Evolutionary conservation across 2,113 vertebrate genomes (phyloP), one percentile per base, ranked within the genome.

Genomic region (Rhombomys opimus): DNA sequence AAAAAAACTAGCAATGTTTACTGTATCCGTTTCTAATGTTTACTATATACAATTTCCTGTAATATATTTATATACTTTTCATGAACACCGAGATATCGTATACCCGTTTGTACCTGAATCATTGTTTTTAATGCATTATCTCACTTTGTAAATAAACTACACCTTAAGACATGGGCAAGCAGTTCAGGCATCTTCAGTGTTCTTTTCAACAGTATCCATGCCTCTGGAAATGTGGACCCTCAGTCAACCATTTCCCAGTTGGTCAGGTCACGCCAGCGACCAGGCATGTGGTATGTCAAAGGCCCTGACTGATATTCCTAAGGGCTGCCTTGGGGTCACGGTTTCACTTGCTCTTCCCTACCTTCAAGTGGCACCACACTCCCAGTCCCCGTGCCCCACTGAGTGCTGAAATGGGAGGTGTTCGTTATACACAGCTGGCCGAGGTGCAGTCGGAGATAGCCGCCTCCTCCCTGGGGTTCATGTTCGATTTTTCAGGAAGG

Each of bases 21-120:
- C 98, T 98, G 93, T 98, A 98, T 98, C 97, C 82, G 57, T 98
- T 98, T 97, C 98, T 98, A 96, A 98, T 98, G 97, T 99, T 99
- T 99, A 99, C 97, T 98, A 98, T 96, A 91, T 98, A 98, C 96
- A 98, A 93, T 97, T 97, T 97, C 91, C 85, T 99, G 98, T 99
- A 99, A 98, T 97, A 98, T 99, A 99, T 98, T 99, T 99, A 98
- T 98, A 98, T 98, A 97, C 98, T 98, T 99, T 98, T 98, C 97
- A 95, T 97, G 97, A 95, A 98, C 96, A 96, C 73, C 95, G 97
- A 98, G 96, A 98, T 98, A 97, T 97, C 93, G 23, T 96, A 73
- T 98, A 98, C 94, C 98, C 98, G 61, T 95, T 97, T 98, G 80
- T 98, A 98, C 98, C 75, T 97, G 89, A 70, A 68, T 95, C 75